Evolutionary conservation across 2,113 vertebrate species (phyloP).

Genomic region (Struthidea cinerea): DNA sequence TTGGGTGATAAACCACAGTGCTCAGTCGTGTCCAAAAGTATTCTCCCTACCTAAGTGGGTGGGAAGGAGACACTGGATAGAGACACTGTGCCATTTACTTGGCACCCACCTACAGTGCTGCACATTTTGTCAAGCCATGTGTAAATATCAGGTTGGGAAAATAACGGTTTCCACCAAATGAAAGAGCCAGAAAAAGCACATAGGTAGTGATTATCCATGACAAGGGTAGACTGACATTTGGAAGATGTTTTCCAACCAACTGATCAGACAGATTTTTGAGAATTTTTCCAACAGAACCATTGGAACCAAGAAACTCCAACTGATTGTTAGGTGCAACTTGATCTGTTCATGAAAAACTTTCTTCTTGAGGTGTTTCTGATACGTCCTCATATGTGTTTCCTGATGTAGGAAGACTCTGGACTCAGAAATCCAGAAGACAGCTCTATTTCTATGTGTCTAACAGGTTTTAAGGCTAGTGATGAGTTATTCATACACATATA

Average conservation of each 20-base stretch:
- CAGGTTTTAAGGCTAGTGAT: neutral
- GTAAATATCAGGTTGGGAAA: neutral
- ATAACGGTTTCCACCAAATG: neutral
- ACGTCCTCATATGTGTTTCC: neutral
- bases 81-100: neutral
- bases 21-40: neutral
- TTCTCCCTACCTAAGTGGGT: neutral
- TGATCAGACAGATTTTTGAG: neutral
- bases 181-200: neutral
- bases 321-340: neutral
- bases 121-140: neutral
- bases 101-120: accelerated
- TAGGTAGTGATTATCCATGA: neutral
- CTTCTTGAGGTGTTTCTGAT: neutral
- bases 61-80: neutral
- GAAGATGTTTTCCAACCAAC: neutral
- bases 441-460: neutral
- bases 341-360: neutral
- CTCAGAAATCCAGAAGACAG: neutral
- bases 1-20: neutral
- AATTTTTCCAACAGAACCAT: neutral
- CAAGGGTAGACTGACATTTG: neutral
- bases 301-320: neutral
- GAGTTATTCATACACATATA: neutral
- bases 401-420: neutral